phyloP scores from a whole-genome alignment of 2,797 vertebrate genomes.

The Hypotaenidia philippensis region DNA sequence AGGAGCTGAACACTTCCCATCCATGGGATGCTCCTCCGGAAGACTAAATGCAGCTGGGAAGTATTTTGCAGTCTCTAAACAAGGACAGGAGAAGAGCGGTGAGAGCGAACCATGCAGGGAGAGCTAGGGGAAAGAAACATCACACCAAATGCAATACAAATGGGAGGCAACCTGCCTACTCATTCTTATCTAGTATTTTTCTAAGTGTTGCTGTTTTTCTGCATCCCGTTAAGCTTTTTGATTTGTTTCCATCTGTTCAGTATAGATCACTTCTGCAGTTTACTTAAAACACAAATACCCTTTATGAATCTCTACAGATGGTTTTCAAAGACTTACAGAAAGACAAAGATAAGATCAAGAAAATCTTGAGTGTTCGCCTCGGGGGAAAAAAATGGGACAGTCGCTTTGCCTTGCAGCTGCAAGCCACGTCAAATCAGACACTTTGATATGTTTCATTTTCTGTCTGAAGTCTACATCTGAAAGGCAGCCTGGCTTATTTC shows the following conservation, averaged over 20 bases:
- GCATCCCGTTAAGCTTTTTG: constrained; percentile 75
- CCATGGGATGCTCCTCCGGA: not conserved
- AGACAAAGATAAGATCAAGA: constrained; percentile 76
- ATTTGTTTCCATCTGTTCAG: constrained; percentile 77
- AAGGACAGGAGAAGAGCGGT: not conserved
- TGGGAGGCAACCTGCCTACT: constrained; percentile 57
- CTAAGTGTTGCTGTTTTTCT: constrained; percentile 67
- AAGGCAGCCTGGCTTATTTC: constrained; percentile 70
- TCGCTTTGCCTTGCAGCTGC: constrained; percentile 70
- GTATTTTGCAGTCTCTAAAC: not conserved
- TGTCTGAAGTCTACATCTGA: constrained; percentile 71
- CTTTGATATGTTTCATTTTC: constrained; percentile 74
- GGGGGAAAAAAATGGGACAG: constrained; percentile 64
- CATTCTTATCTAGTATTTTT: constrained; percentile 43
- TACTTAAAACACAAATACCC: constrained; percentile 78
- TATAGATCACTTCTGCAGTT: constrained; percentile 76
- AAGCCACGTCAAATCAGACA: constrained; percentile 72
- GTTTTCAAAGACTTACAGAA: constrained; percentile 76
- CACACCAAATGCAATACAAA: not conserved
- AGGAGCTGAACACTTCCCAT: constrained; percentile 4
- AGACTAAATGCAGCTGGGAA: not conserved
- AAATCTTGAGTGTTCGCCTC: constrained; percentile 70
- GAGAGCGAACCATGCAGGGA: not conserved
- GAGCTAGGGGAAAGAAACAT: not conserved
- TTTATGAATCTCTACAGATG: constrained; percentile 76